Evolutionary conservation across 2,888 invertebrate species (phyloP).

Genomic region (Synanthedon formicaeformis): DNA sequence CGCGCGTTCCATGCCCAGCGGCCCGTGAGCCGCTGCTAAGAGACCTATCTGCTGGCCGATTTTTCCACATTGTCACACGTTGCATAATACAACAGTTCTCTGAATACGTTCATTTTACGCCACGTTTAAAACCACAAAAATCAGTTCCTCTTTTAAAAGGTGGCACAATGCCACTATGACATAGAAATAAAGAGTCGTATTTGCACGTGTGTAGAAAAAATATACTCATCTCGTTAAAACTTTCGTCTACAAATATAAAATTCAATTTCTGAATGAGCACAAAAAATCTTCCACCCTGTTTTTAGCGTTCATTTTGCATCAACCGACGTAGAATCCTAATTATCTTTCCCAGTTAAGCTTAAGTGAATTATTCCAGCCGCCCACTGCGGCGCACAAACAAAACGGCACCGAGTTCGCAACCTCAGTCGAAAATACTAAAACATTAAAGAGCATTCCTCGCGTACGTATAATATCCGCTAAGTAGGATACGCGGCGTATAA

Average conservation of each 20-base stretch:
- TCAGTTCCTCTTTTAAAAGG: not conserved
- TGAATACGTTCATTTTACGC: not conserved
- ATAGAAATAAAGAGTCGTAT: not conserved
- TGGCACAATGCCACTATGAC: not conserved
- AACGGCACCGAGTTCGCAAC: constrained; percentile 64
- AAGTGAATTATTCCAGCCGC: constrained; percentile 68
- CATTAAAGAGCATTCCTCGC: constrained; percentile 63
- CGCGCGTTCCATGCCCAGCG: constrained; percentile 58
- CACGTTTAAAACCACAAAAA: not conserved
- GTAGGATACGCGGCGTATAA: constrained; percentile 55
- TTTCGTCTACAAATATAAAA: constrained; percentile 64
- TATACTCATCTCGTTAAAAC: constrained; percentile 60
- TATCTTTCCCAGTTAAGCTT: constrained; percentile 70
- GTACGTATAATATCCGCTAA: constrained; percentile 64
- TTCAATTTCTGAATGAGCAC: constrained; percentile 67
- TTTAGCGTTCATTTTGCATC: constrained; percentile 69
- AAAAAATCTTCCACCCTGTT: constrained; percentile 64
- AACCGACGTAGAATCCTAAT: constrained; percentile 69
- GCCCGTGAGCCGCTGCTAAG: constrained; percentile 55
- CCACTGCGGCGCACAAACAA: constrained; percentile 66
- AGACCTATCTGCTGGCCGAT: constrained; percentile 40
- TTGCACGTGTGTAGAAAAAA: constrained; percentile 24
- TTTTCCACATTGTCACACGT: constrained; percentile 29
- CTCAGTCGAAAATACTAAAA: constrained; percentile 69
- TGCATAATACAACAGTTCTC: not conserved